Base-by-base conservation (phyloP, 2,888 invertebrate species). In the Cordylochernes scorpioides region DNA sequence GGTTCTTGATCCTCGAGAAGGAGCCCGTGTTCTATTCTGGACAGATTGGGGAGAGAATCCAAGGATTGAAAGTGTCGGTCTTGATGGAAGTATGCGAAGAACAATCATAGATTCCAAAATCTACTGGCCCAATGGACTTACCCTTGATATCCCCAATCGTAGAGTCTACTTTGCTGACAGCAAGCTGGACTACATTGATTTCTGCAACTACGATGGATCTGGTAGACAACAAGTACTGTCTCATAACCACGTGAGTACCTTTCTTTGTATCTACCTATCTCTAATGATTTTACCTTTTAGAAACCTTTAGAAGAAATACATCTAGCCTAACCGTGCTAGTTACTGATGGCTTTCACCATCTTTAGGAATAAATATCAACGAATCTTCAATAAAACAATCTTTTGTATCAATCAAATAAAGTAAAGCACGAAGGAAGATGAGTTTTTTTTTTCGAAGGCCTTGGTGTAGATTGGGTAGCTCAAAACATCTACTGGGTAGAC, bases 1-100 rank as follows among this genome's bases (percentile, higher is more conserved):
- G 68, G 82, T 84, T 45, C 55, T 97, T 28, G 97, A 97, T 58
- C 94, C 97, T 0, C 71, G 74, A 40, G 72, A 75, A 13, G 69
- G 54, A 17, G 68, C 80, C 0, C 59, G 72, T 3, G 75, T 74
- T 66, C 59, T 97, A 31, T 97, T 97, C 61, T 97, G 94, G 94
- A 84, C 86, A 0, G 94, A 97, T 53, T 94, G 94, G 94, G 91
- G 91, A 24, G 82, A 86, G 52, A 75, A 86, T 55, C 94, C 97
- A 1, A 61, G 88, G 2, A 75, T 97, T 33, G 94, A 97, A 51
- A 61, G 88, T 33, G 72, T 86, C 5, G 86, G 86, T 10, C 77
- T 97, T 78, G 94, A 97, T 49, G 94, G 94, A 1, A 68, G 69
- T 0, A 70, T 71, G 45, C 64, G 88, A 4, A 63, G 63, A 12